These are phyloP conservation scores for Amphiprion percula DNA, from an alignment of 2,113 vertebrate species.

Conservation along the genomic window DNA sequence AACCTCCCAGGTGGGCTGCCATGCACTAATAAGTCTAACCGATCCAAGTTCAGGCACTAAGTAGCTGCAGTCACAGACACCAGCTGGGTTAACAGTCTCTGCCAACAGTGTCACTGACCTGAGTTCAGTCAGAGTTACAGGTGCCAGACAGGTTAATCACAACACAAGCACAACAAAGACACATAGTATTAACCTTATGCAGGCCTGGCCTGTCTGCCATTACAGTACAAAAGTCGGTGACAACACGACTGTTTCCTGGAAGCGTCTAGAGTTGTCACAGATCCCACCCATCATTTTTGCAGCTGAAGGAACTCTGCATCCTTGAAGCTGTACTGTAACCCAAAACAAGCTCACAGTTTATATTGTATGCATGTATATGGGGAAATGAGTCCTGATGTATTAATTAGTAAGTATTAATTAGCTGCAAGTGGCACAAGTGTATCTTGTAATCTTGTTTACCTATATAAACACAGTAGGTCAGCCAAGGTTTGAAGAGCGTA, in stretches of 20 bases:
- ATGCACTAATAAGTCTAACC: slow-evolving; percentile 66
- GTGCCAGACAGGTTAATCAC: slow-evolving; percentile 76
- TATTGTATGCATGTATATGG: background rate
- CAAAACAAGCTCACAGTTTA: background rate
- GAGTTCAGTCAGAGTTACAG: slow-evolving; percentile 63
- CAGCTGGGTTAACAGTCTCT: slow-evolving; percentile 72
- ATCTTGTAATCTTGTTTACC: background rate
- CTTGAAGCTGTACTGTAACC: background rate
- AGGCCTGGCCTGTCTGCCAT: slow-evolving; percentile 38
- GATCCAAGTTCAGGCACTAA: slow-evolving; percentile 63
- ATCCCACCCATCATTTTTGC: background rate
- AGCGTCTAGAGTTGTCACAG: slow-evolving; percentile 5
- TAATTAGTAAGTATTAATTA: slow-evolving; percentile 6
- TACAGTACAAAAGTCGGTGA: slow-evolving; percentile 23
- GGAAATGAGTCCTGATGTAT: slow-evolving; percentile 1
- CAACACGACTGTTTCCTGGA: slow-evolving; percentile 11
- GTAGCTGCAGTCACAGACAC: slow-evolving; percentile 64
- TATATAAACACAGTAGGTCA: background rate
- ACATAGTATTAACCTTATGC: slow-evolving; percentile 50
- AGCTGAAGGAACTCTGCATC: background rate
- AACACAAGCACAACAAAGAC: slow-evolving; percentile 71
- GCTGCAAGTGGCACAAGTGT: background rate
- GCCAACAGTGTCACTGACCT: slow-evolving; percentile 70
- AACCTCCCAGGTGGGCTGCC: slow-evolving; percentile 61
- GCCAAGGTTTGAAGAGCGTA: background rate